Conservation (phyloP, 2,113 vertebrate species). For the Phoxinus phoxinus region DNA sequence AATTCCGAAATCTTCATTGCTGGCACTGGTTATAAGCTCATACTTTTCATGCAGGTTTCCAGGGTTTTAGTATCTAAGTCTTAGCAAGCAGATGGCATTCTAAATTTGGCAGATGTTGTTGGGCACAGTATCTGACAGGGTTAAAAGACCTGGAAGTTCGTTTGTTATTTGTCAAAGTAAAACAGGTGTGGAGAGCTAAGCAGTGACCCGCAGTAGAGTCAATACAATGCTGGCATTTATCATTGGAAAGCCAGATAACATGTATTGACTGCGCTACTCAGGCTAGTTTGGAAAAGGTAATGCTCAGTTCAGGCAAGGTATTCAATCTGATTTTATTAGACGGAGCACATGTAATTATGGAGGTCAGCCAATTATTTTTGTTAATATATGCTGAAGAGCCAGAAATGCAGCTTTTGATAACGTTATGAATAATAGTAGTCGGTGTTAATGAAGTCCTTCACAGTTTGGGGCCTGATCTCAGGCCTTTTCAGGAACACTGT, state of each 20-base stretch:
- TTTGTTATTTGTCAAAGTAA: conserved; percentile 50
- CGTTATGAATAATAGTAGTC: neutral
- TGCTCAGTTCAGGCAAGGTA: neutral
- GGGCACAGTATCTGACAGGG: conserved; percentile 26
- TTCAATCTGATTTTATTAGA: neutral
- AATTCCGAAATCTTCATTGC: too few species aligned
- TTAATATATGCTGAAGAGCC: neutral
- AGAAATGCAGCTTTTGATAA: neutral
- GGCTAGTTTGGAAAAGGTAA: neutral
- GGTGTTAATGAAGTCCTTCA: neutral
- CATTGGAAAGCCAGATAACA: conserved; percentile 28
- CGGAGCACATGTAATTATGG: neutral
- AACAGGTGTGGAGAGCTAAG: conserved; percentile 32
- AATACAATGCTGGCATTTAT: conserved; percentile 43
- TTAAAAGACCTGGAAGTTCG: conserved; percentile 34
- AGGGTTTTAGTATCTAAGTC: neutral
- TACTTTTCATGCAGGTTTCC: neutral
- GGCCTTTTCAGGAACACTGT: neutral
- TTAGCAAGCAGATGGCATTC: conserved; percentile 17
- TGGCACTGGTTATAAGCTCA: too few species aligned
- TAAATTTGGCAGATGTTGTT: conserved; percentile 29
- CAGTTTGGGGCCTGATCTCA: neutral
- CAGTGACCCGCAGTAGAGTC: conserved; percentile 34
- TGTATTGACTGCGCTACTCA: conserved; percentile 2
- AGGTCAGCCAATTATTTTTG: neutral